Conservation (phyloP, 1,140 invertebrate species). For the Trinorchestia longiramus region DNA sequence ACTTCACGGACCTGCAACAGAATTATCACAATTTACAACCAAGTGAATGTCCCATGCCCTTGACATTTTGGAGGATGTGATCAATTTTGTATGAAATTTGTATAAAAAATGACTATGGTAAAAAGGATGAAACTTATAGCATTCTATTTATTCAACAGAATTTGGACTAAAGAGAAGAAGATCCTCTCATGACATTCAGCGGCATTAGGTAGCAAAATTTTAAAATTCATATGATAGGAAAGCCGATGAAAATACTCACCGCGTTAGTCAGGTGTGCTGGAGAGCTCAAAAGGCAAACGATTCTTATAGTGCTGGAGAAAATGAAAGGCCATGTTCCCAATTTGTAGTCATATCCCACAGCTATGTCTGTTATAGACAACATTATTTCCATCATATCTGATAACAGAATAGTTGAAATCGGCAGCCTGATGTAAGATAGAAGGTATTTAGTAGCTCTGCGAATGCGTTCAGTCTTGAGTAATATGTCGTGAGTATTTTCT, state of each 20-base stretch:
- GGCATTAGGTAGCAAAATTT: no score
- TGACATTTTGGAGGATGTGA: not conserved
- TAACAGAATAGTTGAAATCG: not conserved
- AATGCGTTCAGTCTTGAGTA: not conserved
- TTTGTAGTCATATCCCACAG: not conserved
- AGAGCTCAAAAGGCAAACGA: not conserved
- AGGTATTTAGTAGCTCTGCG: not conserved
- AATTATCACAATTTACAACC: not conserved
- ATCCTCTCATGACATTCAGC: no score
- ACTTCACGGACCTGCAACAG: not conserved
- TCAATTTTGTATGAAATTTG: not conserved
- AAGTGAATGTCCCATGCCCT: not conserved
- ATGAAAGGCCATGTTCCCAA: not conserved
- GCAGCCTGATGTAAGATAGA: not conserved
- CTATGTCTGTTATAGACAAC: not conserved
- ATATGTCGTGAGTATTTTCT: not conserved
- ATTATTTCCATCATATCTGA: not conserved
- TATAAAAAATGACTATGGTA: no score
- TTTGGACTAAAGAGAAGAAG: no score
- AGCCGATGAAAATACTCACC: not conserved
- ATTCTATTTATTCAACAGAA: no score
- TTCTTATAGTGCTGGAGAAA: not conserved
- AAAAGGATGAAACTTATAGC: no score
- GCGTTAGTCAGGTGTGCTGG: not conserved
- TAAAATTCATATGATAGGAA: not conserved